Percentiles rank a stretch among this genome's conserved stretches.
phyloP scores from a whole-genome alignment of 2,797 vertebrate species.

The Enteromius paludinosus region DNA sequence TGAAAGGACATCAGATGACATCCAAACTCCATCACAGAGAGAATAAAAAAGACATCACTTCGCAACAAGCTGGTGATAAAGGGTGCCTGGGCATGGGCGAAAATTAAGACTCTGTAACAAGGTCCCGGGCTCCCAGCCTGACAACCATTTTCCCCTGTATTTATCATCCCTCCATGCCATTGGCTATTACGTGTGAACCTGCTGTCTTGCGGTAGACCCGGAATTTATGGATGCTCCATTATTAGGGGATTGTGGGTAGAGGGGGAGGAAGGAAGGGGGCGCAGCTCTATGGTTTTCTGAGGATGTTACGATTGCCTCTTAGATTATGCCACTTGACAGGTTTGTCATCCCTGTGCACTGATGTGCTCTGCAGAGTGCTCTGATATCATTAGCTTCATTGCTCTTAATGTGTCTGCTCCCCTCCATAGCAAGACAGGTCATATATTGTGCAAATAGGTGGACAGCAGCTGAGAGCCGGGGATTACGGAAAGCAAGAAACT shows the following conservation, averaged over 20 bases:
- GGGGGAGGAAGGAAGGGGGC: slow-evolving; percentile 69
- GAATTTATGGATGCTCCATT: slow-evolving; percentile 95
- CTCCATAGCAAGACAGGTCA: slow-evolving; percentile 80
- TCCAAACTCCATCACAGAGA: slow-evolving; percentile 84
- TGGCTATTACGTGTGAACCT: slow-evolving; percentile 78
- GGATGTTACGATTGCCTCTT: slow-evolving; percentile 88
- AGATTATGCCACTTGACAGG: slow-evolving; percentile 95
- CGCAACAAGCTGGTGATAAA: slow-evolving; percentile 92
- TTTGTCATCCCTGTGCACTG: slow-evolving; percentile 91
- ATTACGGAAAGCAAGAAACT: slow-evolving; percentile 56
- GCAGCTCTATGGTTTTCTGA: slow-evolving; percentile 90
- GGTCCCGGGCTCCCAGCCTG: slow-evolving; percentile 82
- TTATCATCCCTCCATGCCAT: slow-evolving; percentile 89
- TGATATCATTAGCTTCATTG: slow-evolving; percentile 98
- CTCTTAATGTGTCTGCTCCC: slow-evolving; percentile 94
- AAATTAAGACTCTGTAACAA: slow-evolving; percentile 95
- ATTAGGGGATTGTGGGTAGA: slow-evolving; percentile 85
- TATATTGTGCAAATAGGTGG: slow-evolving; percentile 81
- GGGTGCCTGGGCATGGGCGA: slow-evolving; percentile 86
- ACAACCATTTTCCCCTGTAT: slow-evolving; percentile 92
- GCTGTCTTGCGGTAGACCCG: slow-evolving; percentile 84
- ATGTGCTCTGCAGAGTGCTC: slow-evolving; percentile 92
- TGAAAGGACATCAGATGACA: slow-evolving; percentile 88
- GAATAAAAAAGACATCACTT: slow-evolving; percentile 91
- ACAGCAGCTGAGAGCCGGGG: slow-evolving; percentile 69